These are phyloP conservation scores for Clarias batrachus DNA, from an alignment of 2,113 vertebrate species.

Conservation along the genomic window DNA sequence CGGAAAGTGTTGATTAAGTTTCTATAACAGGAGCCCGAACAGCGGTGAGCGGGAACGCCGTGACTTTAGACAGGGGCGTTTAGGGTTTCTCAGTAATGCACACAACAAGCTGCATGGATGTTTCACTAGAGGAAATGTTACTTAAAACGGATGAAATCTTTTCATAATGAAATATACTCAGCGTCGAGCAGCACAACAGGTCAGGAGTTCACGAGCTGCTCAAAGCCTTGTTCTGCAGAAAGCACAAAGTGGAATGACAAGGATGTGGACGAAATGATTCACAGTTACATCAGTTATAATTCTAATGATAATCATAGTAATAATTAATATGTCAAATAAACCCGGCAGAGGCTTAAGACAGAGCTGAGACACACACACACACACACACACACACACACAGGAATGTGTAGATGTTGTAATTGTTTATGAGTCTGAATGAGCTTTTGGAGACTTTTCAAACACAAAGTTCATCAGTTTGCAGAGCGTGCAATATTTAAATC, in stretches of 20 bases:
- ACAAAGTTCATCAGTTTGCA: background rate
- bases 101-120: background rate
- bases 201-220: background rate
- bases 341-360: background rate
- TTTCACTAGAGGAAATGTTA: background rate
- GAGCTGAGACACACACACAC: background rate
- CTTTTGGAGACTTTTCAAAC: background rate
- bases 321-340: background rate
- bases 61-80: background rate
- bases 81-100: background rate
- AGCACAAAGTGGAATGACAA: background rate
- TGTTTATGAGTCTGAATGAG: background rate
- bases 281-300: background rate
- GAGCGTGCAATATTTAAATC: background rate
- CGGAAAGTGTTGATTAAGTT: background rate
- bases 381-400: background rate
- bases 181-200: background rate
- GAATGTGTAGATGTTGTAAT: background rate
- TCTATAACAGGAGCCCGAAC: background rate
- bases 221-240: background rate
- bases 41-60: too few relatives aligned
- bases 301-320: background rate
- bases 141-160: background rate
- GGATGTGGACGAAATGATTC: background rate
- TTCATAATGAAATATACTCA: background rate